These are phyloP conservation scores for Clivina fossor DNA, from an alignment of 2,888 invertebrate genomes.

Conservation along the genomic window DNA sequence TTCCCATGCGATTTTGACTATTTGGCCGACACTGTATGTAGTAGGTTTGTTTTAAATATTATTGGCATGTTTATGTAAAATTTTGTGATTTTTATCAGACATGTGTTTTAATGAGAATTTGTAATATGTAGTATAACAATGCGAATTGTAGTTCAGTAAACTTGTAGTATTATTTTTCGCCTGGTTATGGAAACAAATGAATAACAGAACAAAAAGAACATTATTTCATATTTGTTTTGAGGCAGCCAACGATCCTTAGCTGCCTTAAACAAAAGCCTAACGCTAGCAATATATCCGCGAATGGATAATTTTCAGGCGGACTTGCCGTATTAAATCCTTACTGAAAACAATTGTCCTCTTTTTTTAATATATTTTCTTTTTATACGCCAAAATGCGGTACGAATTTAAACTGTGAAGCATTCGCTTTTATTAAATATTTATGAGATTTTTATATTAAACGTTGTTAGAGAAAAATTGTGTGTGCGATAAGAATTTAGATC, in stretches of 20 bases:
- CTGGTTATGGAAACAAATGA: not conserved
- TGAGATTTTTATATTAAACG: constrained; percentile 21
- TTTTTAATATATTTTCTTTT: constrained; percentile 11
- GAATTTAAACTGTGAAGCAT: not conserved
- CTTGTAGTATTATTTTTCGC: no score
- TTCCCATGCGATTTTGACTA: no score
- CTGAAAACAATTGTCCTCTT: constrained; percentile 17
- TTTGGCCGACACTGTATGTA: no score
- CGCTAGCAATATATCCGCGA: not conserved
- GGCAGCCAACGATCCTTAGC: constrained; percentile 11
- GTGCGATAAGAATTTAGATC: no score
- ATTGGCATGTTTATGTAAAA: no score
- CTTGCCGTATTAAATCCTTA: constrained; percentile 19
- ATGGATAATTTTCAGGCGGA: constrained; percentile 1
- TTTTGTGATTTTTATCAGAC: no score
- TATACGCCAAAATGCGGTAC: not conserved
- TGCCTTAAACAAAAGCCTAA: constrained; percentile 7
- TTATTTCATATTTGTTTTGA: constrained; percentile 9
- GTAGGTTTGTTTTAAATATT: no score
- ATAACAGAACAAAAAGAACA: not conserved
- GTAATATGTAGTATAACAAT: no score
- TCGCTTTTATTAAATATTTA: constrained; percentile 24
- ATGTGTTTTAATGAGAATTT: no score
- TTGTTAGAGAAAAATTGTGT: not conserved
- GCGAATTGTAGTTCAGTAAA: no score